These are phyloP conservation scores for Plebejus melissa DNA, from an alignment of 2,888 invertebrate genomes.

Conservation along the genomic window DNA sequence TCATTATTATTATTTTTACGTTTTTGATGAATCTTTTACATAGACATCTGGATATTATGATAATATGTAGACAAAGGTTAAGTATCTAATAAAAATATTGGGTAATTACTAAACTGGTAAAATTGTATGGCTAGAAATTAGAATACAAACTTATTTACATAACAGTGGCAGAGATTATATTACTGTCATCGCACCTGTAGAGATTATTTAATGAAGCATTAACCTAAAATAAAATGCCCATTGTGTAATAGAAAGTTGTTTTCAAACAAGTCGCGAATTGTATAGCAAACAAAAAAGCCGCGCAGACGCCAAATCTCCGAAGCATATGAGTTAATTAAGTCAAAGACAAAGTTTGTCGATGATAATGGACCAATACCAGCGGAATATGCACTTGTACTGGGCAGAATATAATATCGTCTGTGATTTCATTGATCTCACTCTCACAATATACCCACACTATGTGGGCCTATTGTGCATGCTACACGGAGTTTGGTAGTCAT, in stretches of 20 bases:
- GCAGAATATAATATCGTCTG: too few species aligned
- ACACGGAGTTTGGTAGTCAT: too few species aligned
- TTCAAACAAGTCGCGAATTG: not conserved
- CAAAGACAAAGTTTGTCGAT: too few species aligned
- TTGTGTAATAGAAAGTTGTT: slow-evolving; percentile 23
- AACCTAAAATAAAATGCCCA: slow-evolving; percentile 12
- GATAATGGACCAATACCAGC: too few species aligned
- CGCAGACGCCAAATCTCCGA: not conserved
- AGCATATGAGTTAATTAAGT: too few species aligned
- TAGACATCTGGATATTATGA: too few species aligned
- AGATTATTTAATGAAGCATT: slow-evolving; percentile 20
- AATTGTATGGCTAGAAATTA: not conserved
- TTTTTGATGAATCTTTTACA: not conserved
- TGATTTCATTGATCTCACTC: too few species aligned
- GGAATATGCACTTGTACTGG: too few species aligned
- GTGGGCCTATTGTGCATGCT: too few species aligned
- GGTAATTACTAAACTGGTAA: not conserved
- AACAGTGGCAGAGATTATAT: not conserved
- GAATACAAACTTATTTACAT: not conserved
- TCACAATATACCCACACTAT: too few species aligned
- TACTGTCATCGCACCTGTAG: not conserved
- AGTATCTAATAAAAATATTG: not conserved
- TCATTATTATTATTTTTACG: not conserved
- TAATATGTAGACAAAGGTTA: not conserved
- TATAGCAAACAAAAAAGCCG: not conserved